Percentiles rank a stretch among this genome's conserved stretches.
These are phyloP conservation scores for Mizuhopecten yessoensis DNA, from an alignment of 1,140 invertebrate genomes.

Conservation along the genomic window DNA sequence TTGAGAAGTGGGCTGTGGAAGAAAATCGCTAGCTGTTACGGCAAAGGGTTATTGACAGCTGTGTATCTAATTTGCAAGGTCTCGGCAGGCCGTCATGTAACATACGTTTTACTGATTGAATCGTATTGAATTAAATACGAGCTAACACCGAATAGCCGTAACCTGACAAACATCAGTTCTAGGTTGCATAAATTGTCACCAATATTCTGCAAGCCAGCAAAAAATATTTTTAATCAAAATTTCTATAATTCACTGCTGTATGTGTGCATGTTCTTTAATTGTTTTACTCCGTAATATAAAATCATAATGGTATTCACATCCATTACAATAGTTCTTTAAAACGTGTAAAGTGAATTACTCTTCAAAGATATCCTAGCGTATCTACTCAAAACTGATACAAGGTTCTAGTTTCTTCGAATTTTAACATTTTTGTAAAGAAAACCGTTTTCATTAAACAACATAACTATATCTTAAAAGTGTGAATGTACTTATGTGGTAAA, in stretches of 20 bases:
- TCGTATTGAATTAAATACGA: constrained; percentile 21
- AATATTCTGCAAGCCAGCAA: not conserved
- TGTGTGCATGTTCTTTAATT: constrained; percentile 1
- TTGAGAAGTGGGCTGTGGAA: not conserved
- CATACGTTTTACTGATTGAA: constrained; percentile 26
- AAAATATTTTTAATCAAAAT: constrained; percentile 6
- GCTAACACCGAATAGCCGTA: not conserved
- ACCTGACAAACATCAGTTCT: not conserved
- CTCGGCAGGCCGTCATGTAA: not conserved
- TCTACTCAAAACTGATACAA: not conserved
- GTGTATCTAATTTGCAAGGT: constrained; percentile 33
- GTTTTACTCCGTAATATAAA: not conserved
- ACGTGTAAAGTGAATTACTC: not conserved
- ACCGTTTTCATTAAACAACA: not conserved
- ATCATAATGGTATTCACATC: not conserved
- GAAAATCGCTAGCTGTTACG: constrained; percentile 32
- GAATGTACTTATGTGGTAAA: not conserved
- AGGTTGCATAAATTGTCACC: constrained; percentile 38
- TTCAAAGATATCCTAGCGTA: not conserved
- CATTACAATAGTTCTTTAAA: not conserved
- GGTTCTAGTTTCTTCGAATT: not conserved
- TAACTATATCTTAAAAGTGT: not conserved
- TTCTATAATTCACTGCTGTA: not conserved
- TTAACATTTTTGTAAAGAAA: not conserved
- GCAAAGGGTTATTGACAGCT: not conserved